A percentile compares a stretch with the other conserved stretches of the same genome.
Conservation (phyloP, 2,113 vertebrate genomes). For the Piprites chloris region DNA sequence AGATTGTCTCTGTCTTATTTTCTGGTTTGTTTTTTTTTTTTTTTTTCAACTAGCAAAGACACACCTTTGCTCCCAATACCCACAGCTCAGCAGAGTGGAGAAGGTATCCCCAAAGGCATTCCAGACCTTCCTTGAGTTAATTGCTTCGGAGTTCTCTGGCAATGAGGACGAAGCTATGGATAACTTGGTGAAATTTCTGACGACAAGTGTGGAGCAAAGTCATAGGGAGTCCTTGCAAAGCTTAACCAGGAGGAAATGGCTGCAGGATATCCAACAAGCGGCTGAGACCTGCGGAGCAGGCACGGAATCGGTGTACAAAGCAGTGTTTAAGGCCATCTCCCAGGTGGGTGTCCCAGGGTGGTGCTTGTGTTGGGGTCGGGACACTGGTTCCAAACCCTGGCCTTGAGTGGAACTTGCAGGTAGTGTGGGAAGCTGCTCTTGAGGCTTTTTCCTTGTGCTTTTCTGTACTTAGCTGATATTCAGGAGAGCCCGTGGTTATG, state of each 20-base stretch:
- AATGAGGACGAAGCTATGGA: constrained; percentile 61
- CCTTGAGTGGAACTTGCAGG: not conserved
- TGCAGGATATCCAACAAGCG: constrained; percentile 61
- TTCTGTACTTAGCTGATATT: not conserved
- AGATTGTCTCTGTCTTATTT: not conserved
- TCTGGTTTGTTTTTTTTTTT: not conserved
- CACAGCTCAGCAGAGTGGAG: constrained; percentile 31
- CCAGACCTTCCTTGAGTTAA: constrained; percentile 68
- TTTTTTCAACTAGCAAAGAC: constrained; percentile 8
- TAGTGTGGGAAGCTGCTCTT: not conserved
- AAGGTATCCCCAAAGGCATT: constrained; percentile 68
- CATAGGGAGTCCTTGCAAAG: constrained; percentile 5
- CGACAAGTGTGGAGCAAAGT: constrained; percentile 5
- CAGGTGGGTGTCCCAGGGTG: constrained; percentile 50
- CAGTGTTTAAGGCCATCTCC: constrained; percentile 68
- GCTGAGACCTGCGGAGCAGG: constrained; percentile 59
- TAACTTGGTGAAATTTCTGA: constrained; percentile 72
- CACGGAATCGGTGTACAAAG: constrained; percentile 66
- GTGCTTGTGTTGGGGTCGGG: not conserved
- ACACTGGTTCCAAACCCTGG: not conserved
- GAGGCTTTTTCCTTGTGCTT: not conserved
- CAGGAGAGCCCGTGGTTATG: not conserved
- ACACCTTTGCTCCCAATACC: constrained; percentile 18
- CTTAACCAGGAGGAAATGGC: constrained; percentile 69
- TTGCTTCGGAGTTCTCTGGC: constrained; percentile 61